A percentile compares a stretch with the other conserved stretches of the same genome.
Evolutionary conservation across 2,113 vertebrate species (phyloP).

Genomic region (Choloepus hoffmanni): DNA sequence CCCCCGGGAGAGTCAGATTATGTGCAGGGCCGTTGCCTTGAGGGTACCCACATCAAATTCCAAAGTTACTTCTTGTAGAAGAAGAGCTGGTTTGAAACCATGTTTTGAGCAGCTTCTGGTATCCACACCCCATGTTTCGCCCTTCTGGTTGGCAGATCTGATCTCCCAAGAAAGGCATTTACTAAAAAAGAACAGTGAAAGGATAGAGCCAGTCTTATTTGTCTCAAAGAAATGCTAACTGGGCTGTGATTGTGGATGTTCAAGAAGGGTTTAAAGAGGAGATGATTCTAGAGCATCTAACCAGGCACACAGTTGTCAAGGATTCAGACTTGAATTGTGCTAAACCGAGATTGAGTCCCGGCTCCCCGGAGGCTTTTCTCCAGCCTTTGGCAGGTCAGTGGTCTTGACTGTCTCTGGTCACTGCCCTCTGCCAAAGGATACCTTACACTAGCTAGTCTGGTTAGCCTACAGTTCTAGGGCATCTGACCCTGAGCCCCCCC

Average conservation of each 20-base stretch:
- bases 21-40: neutral
- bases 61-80: neutral
- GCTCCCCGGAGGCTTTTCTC: neutral
- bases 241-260: neutral
- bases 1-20: neutral
- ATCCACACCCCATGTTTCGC: rapidly evolving
- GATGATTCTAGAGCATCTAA: neutral
- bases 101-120: constrained; percentile 40
- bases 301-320: no score
- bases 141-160: neutral
- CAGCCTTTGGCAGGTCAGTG: neutral
- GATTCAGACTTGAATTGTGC: neutral
- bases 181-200: neutral
- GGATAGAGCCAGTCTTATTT: neutral
- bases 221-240: neutral
- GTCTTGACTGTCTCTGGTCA: neutral
- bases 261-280: neutral
- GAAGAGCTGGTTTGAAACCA: neutral
- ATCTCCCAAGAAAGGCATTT: neutral
- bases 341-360: no score
- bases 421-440: neutral
- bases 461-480: neutral
- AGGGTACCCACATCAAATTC: neutral
- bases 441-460: neutral
- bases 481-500: neutral